phyloP scores from a whole-genome alignment of 1,140 invertebrate genomes.

The Saccostrea cuccullata region DNA sequence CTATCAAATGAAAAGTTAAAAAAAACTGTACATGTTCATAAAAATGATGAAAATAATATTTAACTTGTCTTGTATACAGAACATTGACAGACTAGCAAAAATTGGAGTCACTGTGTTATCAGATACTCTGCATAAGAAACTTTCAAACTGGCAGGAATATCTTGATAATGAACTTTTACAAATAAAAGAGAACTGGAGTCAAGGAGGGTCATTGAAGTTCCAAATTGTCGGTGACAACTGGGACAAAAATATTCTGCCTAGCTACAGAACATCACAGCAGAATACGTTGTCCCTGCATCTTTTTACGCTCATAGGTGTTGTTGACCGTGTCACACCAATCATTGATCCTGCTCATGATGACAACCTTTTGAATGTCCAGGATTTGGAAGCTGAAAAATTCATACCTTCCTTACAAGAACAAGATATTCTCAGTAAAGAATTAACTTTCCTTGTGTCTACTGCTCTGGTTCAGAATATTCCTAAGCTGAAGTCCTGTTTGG shows the following conservation, averaged over 20 bases:
- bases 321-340: not conserved
- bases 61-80: not conserved
- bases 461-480: not conserved
- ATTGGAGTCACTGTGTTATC: not conserved
- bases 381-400: not conserved
- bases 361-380: not conserved
- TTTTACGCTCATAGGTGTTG: constrained; percentile 12
- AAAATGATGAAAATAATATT: not conserved
- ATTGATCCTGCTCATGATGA: not conserved
- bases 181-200: constrained; percentile 5
- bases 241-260: constrained; percentile 6
- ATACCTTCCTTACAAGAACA: constrained; percentile 8
- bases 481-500: not conserved
- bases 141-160: not conserved
- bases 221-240: constrained; percentile 26
- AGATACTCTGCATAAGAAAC: not conserved
- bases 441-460: constrained; percentile 9
- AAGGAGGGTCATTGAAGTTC: not conserved
- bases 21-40: not conserved
- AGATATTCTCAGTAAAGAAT: not conserved
- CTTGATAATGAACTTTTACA: constrained; percentile 27
- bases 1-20: no score
- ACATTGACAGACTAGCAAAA: constrained; percentile 7
- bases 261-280: not conserved
- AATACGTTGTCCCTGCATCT: constrained; percentile 3